Conservation (phyloP, 2,113 vertebrate genomes). For the Apistogramma diplotaenia region DNA sequence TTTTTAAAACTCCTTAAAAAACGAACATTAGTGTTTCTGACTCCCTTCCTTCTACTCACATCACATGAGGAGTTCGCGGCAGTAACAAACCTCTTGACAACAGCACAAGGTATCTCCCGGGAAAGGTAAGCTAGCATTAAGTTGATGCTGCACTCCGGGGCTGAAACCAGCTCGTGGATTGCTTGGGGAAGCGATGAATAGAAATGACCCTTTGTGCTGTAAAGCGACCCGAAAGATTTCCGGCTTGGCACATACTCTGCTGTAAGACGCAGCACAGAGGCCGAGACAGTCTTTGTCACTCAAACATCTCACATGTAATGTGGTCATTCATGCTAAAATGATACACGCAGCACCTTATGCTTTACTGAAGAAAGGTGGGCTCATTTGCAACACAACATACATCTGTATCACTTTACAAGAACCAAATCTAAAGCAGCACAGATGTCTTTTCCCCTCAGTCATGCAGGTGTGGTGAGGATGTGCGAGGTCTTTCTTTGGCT, state of each 20-base stretch:
- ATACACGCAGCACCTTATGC: conserved; percentile 17
- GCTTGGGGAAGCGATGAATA: rapidly evolving
- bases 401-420: background rate
- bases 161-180: background rate
- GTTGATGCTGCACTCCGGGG: background rate
- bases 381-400: background rate
- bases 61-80: background rate
- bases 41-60: background rate
- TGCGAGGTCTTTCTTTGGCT: background rate
- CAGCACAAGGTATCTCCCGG: background rate
- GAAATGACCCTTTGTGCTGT: background rate
- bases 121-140: background rate
- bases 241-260: conserved; percentile 22
- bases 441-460: background rate
- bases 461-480: background rate
- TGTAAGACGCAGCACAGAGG: background rate
- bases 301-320: background rate
- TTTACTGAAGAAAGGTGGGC: background rate
- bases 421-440: background rate
- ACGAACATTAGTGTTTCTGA: background rate
- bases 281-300: background rate
- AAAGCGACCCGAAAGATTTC: background rate
- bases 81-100: background rate
- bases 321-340: background rate
- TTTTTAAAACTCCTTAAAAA: background rate